These are phyloP conservation scores for Elgaria multicarinata DNA, from an alignment of 2,113 vertebrate genomes.

Conservation along the genomic window DNA sequence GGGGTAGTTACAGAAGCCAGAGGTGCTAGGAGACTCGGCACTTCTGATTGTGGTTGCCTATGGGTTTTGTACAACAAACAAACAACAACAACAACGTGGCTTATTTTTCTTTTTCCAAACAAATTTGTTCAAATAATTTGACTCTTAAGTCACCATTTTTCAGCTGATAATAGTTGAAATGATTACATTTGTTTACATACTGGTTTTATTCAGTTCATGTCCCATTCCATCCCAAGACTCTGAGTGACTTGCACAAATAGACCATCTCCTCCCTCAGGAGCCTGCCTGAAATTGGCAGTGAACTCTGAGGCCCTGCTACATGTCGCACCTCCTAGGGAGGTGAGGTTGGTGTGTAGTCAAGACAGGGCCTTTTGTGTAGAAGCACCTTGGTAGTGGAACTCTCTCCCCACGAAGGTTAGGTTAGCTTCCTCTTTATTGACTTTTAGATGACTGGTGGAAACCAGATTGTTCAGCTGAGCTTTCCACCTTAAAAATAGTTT, in stretches of 20 bases:
- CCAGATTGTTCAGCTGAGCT: too few species aligned
- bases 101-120: conserved; percentile 12
- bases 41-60: not conserved
- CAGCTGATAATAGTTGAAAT: not conserved
- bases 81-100: not conserved
- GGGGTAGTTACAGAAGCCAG: not conserved
- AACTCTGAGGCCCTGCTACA: not conserved
- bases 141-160: conserved; percentile 28
- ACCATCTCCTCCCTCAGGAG: not conserved
- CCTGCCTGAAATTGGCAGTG: not conserved
- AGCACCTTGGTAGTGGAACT: not conserved
- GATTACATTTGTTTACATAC: not conserved
- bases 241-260: not conserved
- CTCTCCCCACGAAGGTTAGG: too few species aligned
- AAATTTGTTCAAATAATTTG: not conserved
- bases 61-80: not conserved
- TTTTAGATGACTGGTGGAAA: too few species aligned
- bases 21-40: not conserved
- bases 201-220: not conserved
- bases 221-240: not conserved
- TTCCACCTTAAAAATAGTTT: too few species aligned
- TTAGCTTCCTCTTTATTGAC: too few species aligned
- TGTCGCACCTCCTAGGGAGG: not conserved
- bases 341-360: not conserved
- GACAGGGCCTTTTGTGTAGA: not conserved